These are phyloP conservation scores for Symphodus melops DNA, from an alignment of 2,113 vertebrate genomes.

Conservation along the genomic window DNA sequence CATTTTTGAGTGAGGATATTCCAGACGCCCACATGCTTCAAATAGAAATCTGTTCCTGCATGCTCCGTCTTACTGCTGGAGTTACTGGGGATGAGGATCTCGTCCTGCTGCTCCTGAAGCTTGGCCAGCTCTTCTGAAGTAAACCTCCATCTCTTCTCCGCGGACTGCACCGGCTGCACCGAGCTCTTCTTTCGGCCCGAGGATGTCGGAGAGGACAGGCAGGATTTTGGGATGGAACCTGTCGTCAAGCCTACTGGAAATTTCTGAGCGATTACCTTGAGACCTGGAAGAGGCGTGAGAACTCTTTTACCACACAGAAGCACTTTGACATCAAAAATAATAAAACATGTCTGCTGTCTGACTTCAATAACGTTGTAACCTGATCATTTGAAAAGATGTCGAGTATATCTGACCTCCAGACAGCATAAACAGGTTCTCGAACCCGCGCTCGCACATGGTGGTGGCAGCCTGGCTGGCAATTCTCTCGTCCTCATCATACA, in stretches of 20 bases:
- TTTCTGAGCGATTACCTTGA: constrained; percentile 92
- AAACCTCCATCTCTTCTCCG: constrained; percentile 90
- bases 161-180: neutral
- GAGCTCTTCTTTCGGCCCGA: constrained; percentile 70
- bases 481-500: constrained; percentile 95
- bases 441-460: constrained; percentile 93
- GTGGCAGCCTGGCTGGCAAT: constrained; percentile 92
- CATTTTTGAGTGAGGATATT: no score
- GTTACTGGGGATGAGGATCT: constrained; percentile 81
- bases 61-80: constrained; percentile 82
- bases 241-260: constrained; percentile 91
- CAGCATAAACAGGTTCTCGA: constrained; percentile 96
- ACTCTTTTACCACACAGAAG: neutral
- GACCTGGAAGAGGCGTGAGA: constrained; percentile 78
- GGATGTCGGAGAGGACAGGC: constrained; percentile 69
- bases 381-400: neutral
- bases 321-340: neutral
- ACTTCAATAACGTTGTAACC: neutral
- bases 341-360: neutral
- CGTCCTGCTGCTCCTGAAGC: constrained; percentile 88
- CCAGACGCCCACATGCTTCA: no score
- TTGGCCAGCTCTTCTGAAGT: constrained; percentile 88
- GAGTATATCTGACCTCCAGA: constrained; percentile 87
- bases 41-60: no score
- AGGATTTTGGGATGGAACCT: constrained; percentile 84